phyloP scores from a whole-genome alignment of 2,888 invertebrate species.

The Rhagonycha fulva region DNA sequence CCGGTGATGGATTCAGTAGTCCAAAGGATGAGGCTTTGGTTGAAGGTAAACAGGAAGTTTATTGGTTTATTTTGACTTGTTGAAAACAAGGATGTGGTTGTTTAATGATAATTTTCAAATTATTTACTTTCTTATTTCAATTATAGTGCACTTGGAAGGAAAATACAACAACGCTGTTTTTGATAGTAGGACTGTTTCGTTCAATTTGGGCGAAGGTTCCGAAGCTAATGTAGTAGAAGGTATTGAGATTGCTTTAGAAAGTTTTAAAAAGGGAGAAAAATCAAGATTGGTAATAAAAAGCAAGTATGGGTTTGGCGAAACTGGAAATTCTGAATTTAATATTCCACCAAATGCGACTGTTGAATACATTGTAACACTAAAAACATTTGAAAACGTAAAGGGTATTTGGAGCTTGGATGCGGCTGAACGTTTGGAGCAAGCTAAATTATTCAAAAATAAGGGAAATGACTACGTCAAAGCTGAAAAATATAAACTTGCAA shows the following conservation, averaged over 20 bases:
- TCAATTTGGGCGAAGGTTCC: conserved; percentile 83
- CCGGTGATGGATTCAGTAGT: conserved; percentile 71
- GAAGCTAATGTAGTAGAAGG: conserved; percentile 79
- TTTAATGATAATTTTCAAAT: not conserved
- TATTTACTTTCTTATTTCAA: not conserved
- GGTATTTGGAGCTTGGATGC: conserved; percentile 83
- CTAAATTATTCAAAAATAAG: conserved; percentile 83
- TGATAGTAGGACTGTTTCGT: conserved; percentile 82
- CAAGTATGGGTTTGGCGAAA: conserved; percentile 77
- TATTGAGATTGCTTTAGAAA: conserved; percentile 78
- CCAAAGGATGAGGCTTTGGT: conserved; percentile 86
- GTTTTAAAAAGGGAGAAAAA: conserved; percentile 80
- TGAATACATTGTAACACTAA: conserved; percentile 81
- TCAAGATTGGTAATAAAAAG: conserved; percentile 75
- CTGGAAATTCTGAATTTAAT: conserved; percentile 69
- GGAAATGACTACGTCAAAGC: conserved; percentile 89
- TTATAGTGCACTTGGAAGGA: conserved; percentile 75
- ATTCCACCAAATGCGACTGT: conserved; percentile 81
- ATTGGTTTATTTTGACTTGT: not conserved
- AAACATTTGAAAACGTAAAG: conserved; percentile 83
- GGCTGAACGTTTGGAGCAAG: conserved; percentile 79
- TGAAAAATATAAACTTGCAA: conserved; percentile 76
- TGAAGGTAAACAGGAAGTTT: conserved; percentile 64
- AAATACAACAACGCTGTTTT: conserved; percentile 68
- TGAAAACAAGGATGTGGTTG: conserved; percentile 10